Percentiles rank a stretch among this genome's conserved stretches.
Evolutionary conservation across 2,113 vertebrate species (phyloP).

Genomic region (Bombycilla garrulus): DNA sequence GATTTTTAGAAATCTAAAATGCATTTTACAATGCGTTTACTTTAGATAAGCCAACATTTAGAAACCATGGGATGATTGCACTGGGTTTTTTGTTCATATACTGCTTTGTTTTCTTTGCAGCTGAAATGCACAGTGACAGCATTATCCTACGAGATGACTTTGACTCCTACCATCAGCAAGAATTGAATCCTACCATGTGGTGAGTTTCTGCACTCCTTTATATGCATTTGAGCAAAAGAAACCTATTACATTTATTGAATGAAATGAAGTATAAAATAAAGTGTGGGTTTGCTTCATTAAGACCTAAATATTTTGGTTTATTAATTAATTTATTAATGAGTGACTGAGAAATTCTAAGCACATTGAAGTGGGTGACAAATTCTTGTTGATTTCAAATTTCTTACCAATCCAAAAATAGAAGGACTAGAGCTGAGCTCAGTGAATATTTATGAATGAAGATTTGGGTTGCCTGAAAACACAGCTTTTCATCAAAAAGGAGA

Average conservation of each 20-base stretch:
- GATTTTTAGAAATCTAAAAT: not conserved
- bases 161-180: constrained; percentile 87
- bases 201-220: constrained; percentile 68
- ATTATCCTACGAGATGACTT: constrained; percentile 94
- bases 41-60: not conserved
- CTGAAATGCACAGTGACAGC: constrained; percentile 89
- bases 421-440: not conserved
- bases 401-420: not conserved
- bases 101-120: constrained; percentile 65
- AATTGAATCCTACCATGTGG: constrained; percentile 90
- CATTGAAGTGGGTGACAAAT: not conserved
- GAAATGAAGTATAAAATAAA: not conserved
- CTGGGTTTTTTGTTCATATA: not conserved
- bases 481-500: not conserved
- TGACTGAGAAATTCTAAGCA: not conserved
- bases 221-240: not conserved
- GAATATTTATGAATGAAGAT: not conserved
- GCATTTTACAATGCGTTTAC: not conserved
- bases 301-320: not conserved
- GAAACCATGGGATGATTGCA: not conserved
- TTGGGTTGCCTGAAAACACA: not conserved
- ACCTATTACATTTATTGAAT: not conserved
- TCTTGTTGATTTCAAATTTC: not conserved
- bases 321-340: constrained; percentile 3
- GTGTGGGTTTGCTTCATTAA: not conserved